Conservation (phyloP, 2,888 invertebrate species). For the Melinaea marsaeus region DNA sequence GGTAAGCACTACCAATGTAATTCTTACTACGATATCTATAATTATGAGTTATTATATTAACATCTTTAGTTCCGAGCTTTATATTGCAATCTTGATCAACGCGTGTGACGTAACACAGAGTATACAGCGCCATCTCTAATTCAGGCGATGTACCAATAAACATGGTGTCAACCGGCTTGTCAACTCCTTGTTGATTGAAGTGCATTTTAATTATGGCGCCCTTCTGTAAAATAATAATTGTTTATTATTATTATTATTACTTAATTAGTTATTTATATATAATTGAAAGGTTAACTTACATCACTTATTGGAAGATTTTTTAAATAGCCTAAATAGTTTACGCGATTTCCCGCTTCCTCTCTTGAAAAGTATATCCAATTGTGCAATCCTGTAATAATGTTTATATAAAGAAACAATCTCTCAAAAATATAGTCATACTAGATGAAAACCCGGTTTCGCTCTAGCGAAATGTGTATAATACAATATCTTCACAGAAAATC, state of each 20-base stretch:
- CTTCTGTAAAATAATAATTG: conserved; percentile 78
- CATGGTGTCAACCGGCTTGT: conserved; percentile 87
- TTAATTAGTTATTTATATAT: neutral
- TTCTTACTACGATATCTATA: conserved; percentile 87
- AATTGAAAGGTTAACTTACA: conserved; percentile 69
- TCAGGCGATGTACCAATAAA: conserved; percentile 94
- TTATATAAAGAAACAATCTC: neutral
- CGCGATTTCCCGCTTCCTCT: conserved; percentile 83
- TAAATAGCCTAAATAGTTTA: conserved; percentile 89
- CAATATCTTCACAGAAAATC: too few species aligned
- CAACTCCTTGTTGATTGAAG: conserved; percentile 82
- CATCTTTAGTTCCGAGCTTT: conserved; percentile 82
- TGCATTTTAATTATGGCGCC: conserved; percentile 85
- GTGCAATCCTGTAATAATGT: conserved; percentile 82
- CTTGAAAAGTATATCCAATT: conserved; percentile 93
- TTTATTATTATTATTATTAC: neutral
- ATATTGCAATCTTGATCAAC: conserved; percentile 86
- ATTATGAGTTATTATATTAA: conserved; percentile 85
- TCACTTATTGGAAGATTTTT: conserved; percentile 83
- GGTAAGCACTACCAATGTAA: conserved; percentile 89
- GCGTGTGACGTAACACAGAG: conserved; percentile 89
- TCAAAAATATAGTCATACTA: too few species aligned
- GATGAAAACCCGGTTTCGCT: too few species aligned
- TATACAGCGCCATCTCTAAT: conserved; percentile 92
- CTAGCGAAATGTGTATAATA: too few species aligned